Evolutionary conservation across 2,888 invertebrate genomes (phyloP).

Genomic region (Acholoe squamosa): DNA sequence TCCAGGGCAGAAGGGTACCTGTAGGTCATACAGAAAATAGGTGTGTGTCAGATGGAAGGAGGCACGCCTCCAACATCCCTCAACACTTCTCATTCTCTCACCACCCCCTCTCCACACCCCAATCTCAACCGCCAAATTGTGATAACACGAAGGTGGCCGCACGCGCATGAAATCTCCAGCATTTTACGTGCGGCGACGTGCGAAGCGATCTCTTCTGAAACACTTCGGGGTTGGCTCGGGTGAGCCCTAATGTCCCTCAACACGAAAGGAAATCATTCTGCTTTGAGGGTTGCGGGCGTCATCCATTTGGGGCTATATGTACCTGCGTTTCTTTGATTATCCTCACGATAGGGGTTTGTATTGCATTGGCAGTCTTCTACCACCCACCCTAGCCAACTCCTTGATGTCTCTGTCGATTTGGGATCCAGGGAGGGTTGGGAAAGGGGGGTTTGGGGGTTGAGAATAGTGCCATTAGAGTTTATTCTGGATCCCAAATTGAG

Average conservation of each 20-base stretch:
- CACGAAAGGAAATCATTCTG: conserved; percentile 20
- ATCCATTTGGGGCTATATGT: not conserved
- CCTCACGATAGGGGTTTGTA: not conserved
- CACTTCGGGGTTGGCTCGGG: conserved; percentile 27
- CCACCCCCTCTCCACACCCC: not conserved
- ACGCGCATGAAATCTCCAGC: conserved; percentile 33
- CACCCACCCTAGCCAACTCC: not conserved
- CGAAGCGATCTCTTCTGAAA: conserved; percentile 53
- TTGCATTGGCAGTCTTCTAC: not conserved
- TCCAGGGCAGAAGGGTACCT: no score
- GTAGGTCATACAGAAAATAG: no score
- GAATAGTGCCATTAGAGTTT: not conserved
- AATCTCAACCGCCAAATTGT: not conserved
- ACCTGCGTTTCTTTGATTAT: not conserved
- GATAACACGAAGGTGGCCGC: not conserved
- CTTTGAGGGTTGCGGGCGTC: not conserved
- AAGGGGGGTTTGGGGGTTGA: not conserved
- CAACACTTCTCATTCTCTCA: not conserved
- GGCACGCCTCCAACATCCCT: no score
- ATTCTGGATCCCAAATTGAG: conserved; percentile 27
- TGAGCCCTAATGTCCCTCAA: conserved; percentile 19
- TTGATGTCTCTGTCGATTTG: conserved; percentile 10
- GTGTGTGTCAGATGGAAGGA: no score
- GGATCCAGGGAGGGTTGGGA: not conserved
- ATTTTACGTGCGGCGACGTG: conserved; percentile 44